A percentile compares a stretch with the other conserved stretches of the same genome.
These are phyloP conservation scores for Nebria ingens DNA, from an alignment of 1,140 invertebrate species.

Conservation along the genomic window DNA sequence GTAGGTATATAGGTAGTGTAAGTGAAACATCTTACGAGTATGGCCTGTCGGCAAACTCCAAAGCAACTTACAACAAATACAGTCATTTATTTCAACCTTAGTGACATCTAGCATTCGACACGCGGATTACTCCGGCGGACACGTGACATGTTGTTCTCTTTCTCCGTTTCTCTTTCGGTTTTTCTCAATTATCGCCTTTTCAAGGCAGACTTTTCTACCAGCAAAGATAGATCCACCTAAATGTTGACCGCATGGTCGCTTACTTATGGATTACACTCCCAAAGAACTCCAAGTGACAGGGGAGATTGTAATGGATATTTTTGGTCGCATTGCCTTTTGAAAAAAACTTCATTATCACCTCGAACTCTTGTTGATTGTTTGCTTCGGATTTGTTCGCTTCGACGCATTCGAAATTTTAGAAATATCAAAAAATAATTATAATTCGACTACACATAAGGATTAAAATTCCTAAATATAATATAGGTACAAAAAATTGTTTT, in stretches of 20 bases:
- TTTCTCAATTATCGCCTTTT: neutral
- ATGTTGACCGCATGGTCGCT: neutral
- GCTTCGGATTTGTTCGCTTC: neutral
- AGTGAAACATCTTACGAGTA: neutral
- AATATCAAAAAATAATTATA: too few relatives aligned
- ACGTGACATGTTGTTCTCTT: conserved; percentile 6
- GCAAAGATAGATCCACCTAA: neutral
- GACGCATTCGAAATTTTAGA: too few relatives aligned
- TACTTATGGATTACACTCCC: neutral
- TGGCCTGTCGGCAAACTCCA: neutral
- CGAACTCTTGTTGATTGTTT: neutral
- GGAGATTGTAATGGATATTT: neutral
- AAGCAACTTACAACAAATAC: conserved; percentile 2
- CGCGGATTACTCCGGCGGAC: neutral
- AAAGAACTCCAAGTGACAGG: neutral
- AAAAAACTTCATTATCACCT: neutral
- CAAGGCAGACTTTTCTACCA: neutral
- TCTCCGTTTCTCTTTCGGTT: too few relatives aligned
- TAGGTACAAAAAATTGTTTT: too few relatives aligned
- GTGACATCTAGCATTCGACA: conserved; percentile 3
- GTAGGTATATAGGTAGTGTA: neutral
- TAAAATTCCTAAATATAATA: too few relatives aligned
- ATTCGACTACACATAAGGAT: too few relatives aligned
- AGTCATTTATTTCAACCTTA: conserved; percentile 8
- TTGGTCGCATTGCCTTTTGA: neutral